phyloP scores from a whole-genome alignment of 2,113 vertebrate genomes.

The Cricetomys ansorgei region DNA sequence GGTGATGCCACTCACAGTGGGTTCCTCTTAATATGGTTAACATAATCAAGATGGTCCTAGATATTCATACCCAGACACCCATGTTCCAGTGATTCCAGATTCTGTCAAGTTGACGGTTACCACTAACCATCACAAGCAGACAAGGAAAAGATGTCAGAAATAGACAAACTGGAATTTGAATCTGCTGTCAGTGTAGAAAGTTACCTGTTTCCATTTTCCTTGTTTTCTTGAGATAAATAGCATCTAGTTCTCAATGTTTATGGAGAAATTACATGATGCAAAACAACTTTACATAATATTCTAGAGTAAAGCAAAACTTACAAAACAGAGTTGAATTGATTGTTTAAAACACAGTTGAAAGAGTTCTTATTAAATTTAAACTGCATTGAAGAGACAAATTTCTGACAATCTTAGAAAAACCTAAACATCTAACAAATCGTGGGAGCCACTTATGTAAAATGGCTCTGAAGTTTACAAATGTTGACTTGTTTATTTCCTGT shows the following conservation, averaged over 20 bases:
- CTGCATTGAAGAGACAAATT: not conserved
- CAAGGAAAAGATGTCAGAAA: not conserved
- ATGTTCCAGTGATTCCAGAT: not conserved
- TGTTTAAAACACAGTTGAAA: constrained; percentile 14
- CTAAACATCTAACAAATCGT: not conserved
- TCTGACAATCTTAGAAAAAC: not conserved
- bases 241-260: not conserved
- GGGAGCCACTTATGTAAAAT: not conserved
- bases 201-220: not conserved
- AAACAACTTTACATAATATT: not conserved
- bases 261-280: not conserved
- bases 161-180: no score
- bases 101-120: not conserved
- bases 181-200: accelerated
- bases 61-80: not conserved
- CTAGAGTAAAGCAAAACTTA: not conserved
- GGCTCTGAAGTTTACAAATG: not conserved
- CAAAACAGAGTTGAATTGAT: not conserved
- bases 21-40: not conserved
- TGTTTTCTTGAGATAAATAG: not conserved
- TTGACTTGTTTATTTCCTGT: not conserved
- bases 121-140: not conserved
- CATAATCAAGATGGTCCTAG: not conserved
- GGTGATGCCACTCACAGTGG: not conserved
- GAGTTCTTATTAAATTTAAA: not conserved